Evolutionary conservation across 1,140 invertebrate species (phyloP).

Genomic region (Muscidifurax raptorellus): DNA sequence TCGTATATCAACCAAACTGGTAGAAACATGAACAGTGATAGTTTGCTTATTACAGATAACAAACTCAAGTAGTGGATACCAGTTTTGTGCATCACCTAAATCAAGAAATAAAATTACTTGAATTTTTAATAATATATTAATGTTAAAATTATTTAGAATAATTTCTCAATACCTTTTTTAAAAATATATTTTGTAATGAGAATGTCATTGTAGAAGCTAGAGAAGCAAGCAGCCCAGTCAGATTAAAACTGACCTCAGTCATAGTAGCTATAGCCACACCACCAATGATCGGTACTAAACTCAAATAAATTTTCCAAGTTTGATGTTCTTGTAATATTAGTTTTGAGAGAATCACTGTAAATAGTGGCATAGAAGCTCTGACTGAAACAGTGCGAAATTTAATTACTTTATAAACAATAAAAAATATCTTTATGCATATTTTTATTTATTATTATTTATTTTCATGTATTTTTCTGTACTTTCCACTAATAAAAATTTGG

Average conservation of each 20-base stretch:
- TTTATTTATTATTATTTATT: too few relatives aligned
- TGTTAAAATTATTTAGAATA: background rate
- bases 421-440: too few relatives aligned
- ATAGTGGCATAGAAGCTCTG: constrained; percentile 97
- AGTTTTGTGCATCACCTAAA: constrained; percentile 90
- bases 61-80: constrained; percentile 90
- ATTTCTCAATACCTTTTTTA: constrained; percentile 87
- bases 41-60: constrained; percentile 85
- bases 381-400: constrained; percentile 78
- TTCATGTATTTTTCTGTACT: too few relatives aligned
- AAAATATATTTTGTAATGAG: constrained; percentile 95
- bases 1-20: constrained; percentile 91
- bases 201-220: constrained; percentile 92
- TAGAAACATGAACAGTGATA: constrained; percentile 89
- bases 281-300: constrained; percentile 91
- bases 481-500: too few relatives aligned
- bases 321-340: constrained; percentile 92
- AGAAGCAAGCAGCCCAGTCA: constrained; percentile 90
- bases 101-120: constrained; percentile 24
- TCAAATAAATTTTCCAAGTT: constrained; percentile 88
- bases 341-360: constrained; percentile 93
- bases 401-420: too few relatives aligned
- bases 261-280: constrained; percentile 94
- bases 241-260: constrained; percentile 94
- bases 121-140: constrained; percentile 6